Conservation (phyloP, 2,797 vertebrate genomes). For the Toxotes lorentzi region DNA sequence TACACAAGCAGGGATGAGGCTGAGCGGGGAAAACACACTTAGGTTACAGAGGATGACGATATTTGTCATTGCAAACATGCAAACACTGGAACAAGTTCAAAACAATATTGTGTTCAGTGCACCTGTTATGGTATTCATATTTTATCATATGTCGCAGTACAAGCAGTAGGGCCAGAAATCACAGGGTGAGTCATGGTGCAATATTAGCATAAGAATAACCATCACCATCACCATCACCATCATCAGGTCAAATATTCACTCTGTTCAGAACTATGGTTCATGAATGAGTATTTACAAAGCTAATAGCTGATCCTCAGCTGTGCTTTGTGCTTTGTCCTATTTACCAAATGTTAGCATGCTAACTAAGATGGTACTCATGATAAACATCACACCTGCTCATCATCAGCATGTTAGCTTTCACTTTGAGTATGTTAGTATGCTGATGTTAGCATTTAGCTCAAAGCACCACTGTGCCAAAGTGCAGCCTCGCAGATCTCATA, state of each 20-base stretch:
- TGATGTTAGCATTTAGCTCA: background rate
- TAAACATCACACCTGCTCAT: background rate
- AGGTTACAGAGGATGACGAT: background rate
- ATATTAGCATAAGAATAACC: background rate
- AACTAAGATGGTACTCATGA: background rate
- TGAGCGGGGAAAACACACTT: constrained; percentile 9
- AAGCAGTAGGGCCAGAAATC: background rate
- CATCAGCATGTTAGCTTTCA: background rate
- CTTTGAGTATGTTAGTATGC: background rate
- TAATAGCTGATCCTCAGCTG: no score
- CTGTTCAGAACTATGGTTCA: no score
- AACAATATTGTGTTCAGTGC: background rate
- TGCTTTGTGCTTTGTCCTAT: no score
- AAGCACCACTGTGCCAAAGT: background rate
- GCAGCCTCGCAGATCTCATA: background rate
- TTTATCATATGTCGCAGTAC: background rate
- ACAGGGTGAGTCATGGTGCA: background rate
- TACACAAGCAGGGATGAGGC: constrained; percentile 27
- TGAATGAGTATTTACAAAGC: no score
- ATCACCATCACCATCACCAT: no score
- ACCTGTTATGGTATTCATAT: background rate
- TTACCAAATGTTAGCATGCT: no score
- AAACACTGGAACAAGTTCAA: background rate
- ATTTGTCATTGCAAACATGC: background rate
- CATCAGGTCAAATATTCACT: no score